These are phyloP conservation scores for Tarsius wallacei DNA, from an alignment of 2,797 vertebrate genomes.

Conservation along the genomic window DNA sequence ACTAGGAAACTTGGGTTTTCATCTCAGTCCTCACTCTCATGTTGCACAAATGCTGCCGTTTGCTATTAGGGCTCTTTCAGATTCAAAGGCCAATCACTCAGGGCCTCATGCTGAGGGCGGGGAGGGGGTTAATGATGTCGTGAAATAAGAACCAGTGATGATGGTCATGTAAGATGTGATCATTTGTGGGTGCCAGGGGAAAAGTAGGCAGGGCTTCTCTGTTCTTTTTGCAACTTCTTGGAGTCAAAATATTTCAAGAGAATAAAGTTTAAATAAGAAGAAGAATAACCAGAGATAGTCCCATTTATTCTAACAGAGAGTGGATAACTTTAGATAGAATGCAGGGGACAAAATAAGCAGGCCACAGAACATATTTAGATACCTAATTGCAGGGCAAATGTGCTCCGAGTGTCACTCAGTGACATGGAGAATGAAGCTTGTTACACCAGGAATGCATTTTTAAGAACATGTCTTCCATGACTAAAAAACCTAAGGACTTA, in stretches of 20 bases:
- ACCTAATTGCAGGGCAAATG: background rate
- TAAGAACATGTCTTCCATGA: background rate
- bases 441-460: background rate
- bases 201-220: background rate
- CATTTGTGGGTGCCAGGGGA: background rate
- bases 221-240: slow-evolving; percentile 31
- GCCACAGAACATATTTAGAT: background rate
- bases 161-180: background rate
- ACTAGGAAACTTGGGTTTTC: background rate
- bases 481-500: background rate
- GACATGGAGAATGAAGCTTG: background rate
- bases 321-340: background rate
- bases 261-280: slow-evolving; percentile 33
- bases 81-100: background rate
- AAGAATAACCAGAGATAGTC: background rate
- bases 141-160: background rate
- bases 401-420: background rate
- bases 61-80: background rate
- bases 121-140: background rate
- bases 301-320: background rate
- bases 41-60: background rate
- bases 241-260: slow-evolving; percentile 65
- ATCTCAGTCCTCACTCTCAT: background rate
- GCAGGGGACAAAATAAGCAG: background rate
- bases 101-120: background rate